Evolutionary conservation across 64 coral and sea anemone species (phyloP).

Genomic region (Catalaphyllia jardinei): DNA sequence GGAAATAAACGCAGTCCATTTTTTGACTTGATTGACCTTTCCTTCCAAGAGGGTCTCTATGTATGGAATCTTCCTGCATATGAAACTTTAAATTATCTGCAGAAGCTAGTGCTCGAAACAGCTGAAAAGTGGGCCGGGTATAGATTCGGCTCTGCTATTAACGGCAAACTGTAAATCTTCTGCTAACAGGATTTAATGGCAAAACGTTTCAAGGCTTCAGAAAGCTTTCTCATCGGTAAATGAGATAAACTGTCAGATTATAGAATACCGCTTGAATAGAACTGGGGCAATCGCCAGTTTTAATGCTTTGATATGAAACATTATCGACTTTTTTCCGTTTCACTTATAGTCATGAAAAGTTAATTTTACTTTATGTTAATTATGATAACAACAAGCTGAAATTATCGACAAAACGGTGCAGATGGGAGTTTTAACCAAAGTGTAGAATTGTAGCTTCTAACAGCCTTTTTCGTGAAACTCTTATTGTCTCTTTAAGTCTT

Average conservation of each 20-base stretch:
- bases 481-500: not conserved
- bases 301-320: not conserved
- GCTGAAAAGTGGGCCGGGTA: not conserved
- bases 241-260: not conserved
- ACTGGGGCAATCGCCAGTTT: not conserved
- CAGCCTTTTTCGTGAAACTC: not conserved
- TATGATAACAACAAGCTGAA: not conserved
- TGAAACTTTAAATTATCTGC: not conserved
- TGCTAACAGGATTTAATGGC: not conserved
- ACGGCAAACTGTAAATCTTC: not conserved
- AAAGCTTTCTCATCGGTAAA: not conserved
- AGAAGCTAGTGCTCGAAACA: not conserved
- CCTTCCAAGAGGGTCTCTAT: not conserved
- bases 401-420: not conserved
- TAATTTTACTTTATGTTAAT: not conserved
- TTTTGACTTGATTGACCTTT: not conserved
- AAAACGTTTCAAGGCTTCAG: not conserved
- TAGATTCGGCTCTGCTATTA: not conserved
- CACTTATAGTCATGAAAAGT: not conserved
- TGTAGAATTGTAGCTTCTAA: not conserved
- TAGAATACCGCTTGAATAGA: not conserved
- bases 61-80: not conserved
- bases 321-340: not conserved
- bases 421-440: not conserved
- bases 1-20: not conserved